phyloP scores from a whole-genome alignment of 2,113 vertebrate species.

The Electrona antarctica region DNA sequence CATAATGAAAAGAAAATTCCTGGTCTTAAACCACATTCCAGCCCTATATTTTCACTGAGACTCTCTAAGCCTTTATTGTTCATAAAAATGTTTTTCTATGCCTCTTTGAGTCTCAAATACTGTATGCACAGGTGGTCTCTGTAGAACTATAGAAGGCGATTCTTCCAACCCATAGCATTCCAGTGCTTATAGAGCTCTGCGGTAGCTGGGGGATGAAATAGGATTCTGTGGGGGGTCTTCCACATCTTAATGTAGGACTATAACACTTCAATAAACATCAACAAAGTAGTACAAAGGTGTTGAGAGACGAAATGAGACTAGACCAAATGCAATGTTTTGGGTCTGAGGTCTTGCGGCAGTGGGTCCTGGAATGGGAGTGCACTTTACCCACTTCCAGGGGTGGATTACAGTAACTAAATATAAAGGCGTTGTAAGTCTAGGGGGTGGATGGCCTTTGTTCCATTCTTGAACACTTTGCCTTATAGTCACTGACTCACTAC shows the following conservation, averaged over 20 bases:
- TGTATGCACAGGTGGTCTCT: conserved; percentile 59
- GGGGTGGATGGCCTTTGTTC: conserved; percentile 55
- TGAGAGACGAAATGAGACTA: conserved; percentile 40
- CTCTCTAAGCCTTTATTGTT: conserved; percentile 34
- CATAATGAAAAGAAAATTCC: conserved; percentile 33
- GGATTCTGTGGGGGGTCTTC: conserved; percentile 48
- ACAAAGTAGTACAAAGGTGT: conserved; percentile 36
- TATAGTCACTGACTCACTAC: conserved; percentile 30
- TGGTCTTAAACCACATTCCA: conserved; percentile 33
- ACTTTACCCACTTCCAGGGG: conserved; percentile 35
- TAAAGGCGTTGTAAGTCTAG: conserved; percentile 44
- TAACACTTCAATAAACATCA: conserved; percentile 37
- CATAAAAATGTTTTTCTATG: conserved; percentile 52
- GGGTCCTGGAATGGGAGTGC: conserved; percentile 25
- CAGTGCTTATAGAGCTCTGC: conserved; percentile 19
- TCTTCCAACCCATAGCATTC: neutral
- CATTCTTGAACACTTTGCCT: conserved; percentile 46
- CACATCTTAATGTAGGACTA: conserved; percentile 45
- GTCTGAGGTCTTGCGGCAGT: conserved; percentile 42
- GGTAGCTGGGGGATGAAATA: conserved; percentile 20
- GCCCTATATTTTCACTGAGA: conserved; percentile 30
- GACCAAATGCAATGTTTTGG: conserved; percentile 42
- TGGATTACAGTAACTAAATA: conserved; percentile 63
- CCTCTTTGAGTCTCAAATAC: conserved; percentile 27
- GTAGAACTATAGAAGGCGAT: neutral